Conservation (phyloP, 2,888 invertebrate genomes). For the Drosophila algonquin region DNA sequence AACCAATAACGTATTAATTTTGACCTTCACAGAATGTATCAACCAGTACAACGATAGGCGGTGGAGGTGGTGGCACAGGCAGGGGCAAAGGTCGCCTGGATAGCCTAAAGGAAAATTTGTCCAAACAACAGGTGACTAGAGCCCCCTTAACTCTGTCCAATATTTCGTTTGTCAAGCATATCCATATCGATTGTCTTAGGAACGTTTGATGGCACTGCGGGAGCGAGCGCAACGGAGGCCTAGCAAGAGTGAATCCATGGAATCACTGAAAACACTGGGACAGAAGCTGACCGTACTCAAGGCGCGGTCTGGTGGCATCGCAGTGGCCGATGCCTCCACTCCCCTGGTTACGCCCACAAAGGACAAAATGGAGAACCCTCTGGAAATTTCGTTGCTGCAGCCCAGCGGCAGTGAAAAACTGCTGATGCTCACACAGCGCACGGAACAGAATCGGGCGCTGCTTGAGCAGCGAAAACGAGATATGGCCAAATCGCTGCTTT, state of each 20-base stretch:
- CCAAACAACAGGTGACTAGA: conserved; percentile 60
- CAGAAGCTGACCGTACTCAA: conserved; percentile 39
- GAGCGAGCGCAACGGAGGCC: conserved; percentile 29
- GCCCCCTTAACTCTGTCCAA: no score
- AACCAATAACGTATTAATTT: not conserved
- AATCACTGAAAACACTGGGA: conserved; percentile 58
- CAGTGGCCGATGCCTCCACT: conserved; percentile 36
- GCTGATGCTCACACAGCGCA: conserved; percentile 85
- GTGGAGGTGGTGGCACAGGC: not conserved
- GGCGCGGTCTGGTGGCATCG: conserved; percentile 6
- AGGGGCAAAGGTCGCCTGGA: conserved; percentile 58
- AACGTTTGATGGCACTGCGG: conserved; percentile 55
- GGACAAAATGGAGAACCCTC: not conserved
- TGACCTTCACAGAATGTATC: conserved; percentile 28
- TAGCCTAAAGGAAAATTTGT: conserved; percentile 62
- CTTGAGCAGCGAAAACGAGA: conserved; percentile 86
- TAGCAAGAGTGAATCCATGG: conserved; percentile 61
- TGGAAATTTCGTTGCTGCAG: conserved; percentile 5
- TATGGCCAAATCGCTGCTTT: conserved; percentile 84
- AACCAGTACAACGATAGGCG: conserved; percentile 20
- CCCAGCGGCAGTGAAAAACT: conserved; percentile 85
- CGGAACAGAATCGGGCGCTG: conserved; percentile 85
- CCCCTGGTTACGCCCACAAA: conserved; percentile 34
- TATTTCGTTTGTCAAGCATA: no score
- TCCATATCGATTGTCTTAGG: conserved; percentile 46